Conservation (phyloP, 2,888 invertebrate species). For the Lithosia quadra region DNA sequence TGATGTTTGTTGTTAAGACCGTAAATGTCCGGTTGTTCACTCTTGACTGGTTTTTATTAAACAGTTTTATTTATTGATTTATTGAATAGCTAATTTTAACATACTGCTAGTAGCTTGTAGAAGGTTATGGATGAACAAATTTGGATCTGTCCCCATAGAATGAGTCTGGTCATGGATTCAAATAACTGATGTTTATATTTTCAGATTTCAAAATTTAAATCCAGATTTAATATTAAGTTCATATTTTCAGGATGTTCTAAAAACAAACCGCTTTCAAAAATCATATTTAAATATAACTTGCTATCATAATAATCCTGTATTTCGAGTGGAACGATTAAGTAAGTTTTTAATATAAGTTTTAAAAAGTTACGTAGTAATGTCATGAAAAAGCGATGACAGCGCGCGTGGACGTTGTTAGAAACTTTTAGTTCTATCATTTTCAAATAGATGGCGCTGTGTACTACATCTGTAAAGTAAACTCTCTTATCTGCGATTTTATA, state of each 20-base stretch:
- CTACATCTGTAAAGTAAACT: background rate
- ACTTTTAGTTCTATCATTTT: slow-evolving; percentile 52
- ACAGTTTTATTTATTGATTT: background rate
- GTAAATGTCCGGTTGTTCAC: slow-evolving; percentile 35
- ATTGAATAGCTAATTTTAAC: background rate
- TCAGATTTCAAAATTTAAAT: background rate
- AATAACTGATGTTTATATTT: background rate
- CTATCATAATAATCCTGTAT: too few relatives aligned
- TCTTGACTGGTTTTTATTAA: slow-evolving; percentile 10
- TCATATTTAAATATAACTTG: too few relatives aligned
- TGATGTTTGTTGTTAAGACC: slow-evolving; percentile 33
- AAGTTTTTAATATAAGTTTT: too few relatives aligned
- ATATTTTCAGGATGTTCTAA: too few relatives aligned
- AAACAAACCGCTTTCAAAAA: too few relatives aligned
- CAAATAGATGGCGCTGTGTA: slow-evolving; percentile 63
- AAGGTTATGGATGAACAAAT: too few relatives aligned
- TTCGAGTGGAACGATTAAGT: too few relatives aligned
- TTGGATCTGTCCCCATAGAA: background rate
- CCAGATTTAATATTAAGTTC: background rate
- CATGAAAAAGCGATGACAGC: slow-evolving; percentile 48
- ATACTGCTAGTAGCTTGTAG: too few relatives aligned
- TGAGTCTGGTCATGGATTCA: background rate
- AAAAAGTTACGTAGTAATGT: background rate
- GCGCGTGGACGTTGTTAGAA: slow-evolving; percentile 52
- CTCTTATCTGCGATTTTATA: background rate